Conservation (phyloP, 2,113 vertebrate species). For the Catharus fuscescens region DNA sequence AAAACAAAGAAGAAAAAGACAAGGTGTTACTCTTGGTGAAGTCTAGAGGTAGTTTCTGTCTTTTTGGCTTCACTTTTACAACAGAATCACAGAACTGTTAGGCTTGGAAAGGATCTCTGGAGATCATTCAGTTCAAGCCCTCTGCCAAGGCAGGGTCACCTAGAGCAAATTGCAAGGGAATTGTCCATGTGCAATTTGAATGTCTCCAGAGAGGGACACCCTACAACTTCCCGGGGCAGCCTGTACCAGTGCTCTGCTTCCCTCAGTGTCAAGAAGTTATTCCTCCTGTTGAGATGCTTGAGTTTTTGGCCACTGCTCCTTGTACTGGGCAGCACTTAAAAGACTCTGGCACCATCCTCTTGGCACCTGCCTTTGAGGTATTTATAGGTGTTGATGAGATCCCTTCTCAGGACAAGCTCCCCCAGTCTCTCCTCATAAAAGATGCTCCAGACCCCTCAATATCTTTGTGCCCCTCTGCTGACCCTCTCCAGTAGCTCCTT, state of each 20-base stretch:
- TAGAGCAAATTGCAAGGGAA: background rate
- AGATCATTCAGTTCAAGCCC: background rate
- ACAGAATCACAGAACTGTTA: background rate
- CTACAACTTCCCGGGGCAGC: background rate
- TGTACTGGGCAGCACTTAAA: background rate
- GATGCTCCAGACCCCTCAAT: background rate
- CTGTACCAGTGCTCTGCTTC: background rate
- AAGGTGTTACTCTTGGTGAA: background rate
- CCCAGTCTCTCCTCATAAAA: rapidly evolving
- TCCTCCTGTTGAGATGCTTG: background rate
- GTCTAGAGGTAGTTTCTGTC: background rate
- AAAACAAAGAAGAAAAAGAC: background rate
- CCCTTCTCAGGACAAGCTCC: background rate
- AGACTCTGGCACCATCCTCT: background rate
- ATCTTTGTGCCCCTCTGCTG: background rate
- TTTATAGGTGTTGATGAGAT: background rate
- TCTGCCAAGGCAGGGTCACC: background rate
- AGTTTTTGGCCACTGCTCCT: background rate
- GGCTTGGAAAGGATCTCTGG: background rate
- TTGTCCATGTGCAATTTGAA: background rate
- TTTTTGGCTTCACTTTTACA: background rate
- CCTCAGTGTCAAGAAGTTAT: background rate
- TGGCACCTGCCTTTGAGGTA: background rate
- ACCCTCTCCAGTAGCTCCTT: background rate
- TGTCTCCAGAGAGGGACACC: background rate